Conservation (phyloP, 2,888 invertebrate species). For the Lottia gigantea region DNA sequence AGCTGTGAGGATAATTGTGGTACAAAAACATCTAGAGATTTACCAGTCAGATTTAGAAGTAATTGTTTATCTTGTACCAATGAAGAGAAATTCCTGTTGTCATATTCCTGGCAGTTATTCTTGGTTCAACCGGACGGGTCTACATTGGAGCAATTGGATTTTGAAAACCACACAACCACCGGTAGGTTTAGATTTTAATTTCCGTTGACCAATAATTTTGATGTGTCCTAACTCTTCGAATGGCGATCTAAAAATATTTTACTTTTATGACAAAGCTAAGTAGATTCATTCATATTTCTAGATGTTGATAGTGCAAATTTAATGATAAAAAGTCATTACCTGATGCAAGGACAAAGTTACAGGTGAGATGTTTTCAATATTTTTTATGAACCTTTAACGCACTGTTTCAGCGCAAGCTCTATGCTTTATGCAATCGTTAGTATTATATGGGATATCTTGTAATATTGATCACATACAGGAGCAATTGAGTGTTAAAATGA, state of each 20-base stretch:
- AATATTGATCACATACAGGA: no score
- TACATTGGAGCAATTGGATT: not conserved
- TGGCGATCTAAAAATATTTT: no score
- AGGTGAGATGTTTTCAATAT: not conserved
- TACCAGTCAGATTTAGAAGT: constrained; percentile 23
- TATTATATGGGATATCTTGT: no score
- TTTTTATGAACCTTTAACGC: no score
- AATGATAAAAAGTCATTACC: constrained; percentile 16
- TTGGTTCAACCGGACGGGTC: not conserved
- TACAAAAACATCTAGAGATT: constrained; percentile 11
- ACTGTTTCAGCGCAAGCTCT: no score
- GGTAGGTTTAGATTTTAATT: constrained; percentile 17
- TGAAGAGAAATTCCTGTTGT: constrained; percentile 3
- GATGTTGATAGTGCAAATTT: constrained; percentile 25
- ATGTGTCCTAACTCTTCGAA: no score
- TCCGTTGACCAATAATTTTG: not conserved
- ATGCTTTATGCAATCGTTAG: no score
- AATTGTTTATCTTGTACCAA: constrained; percentile 23
- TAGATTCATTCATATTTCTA: constrained; percentile 4
- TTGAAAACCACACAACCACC: constrained; percentile 19
- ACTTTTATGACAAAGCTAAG: no score
- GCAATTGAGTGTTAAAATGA: no score
- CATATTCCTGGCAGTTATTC: constrained; percentile 27
- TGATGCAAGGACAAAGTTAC: constrained; percentile 25
- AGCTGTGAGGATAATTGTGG: constrained; percentile 31